Evolutionary conservation across 1,140 invertebrate genomes (phyloP), one percentile per base, ranked within the genome.

Genomic region (Pseudomyrmex gracilis): DNA sequence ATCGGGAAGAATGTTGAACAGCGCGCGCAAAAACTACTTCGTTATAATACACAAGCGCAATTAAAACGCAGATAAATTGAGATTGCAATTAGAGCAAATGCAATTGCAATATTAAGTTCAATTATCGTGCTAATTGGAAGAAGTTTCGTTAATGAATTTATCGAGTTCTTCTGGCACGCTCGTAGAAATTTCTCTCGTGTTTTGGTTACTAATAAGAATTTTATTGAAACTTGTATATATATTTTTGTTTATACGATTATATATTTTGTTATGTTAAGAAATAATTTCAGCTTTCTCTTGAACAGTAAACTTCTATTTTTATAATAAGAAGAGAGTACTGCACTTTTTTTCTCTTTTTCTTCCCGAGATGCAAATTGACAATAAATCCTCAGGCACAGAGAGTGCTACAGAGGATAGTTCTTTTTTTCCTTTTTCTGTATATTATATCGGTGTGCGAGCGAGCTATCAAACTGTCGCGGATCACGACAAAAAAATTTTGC

Each of bases 351-450:
- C 24, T 2, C 3, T 34, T 34, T 34, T 34, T 5, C 5, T 7
- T 34, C 5, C 34, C 34, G 34, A 7, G 34, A 34, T 34, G 34
- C 34, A 34, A 92, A 89, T 87, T 67, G 85, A 90, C 87, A 87
- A 91, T 91, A 91, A 92, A 91, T 90, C 83, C 83, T 8, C 22
- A 17, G 43, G 53, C 67, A 77, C 34, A 34, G 34, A 34, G 15
- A 47, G 34, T 58, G 17, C 22, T 17, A 24, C 45, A 43, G 9
- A 13, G n/a, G 49, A 57, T 43, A 15, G 12, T 57, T 64, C 60
- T 47, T 12, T n/a, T 20, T n/a, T 10, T 20, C 17, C 1, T 15
- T 55, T 17, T 12, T 12, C 5, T n/a, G 12, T 20, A 9, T 9
- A 9, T 61, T 22, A 5, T 51, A 53, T 51, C 55, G 22, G 45